These are phyloP conservation scores for Harmothoe impar DNA, from an alignment of 2,888 invertebrate genomes.

Conservation along the genomic window DNA sequence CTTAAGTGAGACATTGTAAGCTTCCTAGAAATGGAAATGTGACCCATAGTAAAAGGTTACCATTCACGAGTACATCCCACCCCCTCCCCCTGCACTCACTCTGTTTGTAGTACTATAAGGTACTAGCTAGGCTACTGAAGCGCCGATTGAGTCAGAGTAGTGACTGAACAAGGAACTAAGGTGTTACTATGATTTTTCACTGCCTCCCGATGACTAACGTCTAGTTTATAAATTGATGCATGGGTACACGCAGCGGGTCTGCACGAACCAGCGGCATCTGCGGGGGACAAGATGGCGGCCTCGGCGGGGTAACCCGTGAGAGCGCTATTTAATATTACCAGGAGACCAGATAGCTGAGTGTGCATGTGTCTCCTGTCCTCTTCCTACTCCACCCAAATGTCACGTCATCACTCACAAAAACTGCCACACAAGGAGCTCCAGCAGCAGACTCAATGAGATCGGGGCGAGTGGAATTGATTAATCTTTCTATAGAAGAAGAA, in stretches of 20 bases:
- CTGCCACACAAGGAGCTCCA: neutral
- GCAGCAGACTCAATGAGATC: neutral
- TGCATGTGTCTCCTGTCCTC: neutral
- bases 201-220: no score
- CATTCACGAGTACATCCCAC: no score
- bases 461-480: neutral
- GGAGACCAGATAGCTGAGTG: neutral
- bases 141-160: no score
- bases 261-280: neutral
- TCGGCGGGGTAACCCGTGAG: neutral
- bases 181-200: no score
- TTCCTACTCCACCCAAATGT: neutral
- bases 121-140: no score
- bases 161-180: no score
- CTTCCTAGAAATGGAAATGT: neutral
- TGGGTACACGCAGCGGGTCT: neutral
- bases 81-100: no score
- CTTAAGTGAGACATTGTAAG: neutral
- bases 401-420: slow-evolving; percentile 1
- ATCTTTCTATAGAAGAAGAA: slow-evolving; percentile 29
- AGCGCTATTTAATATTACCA: slow-evolving; percentile 26
- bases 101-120: no score
- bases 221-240: no score
- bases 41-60: slow-evolving; percentile 29
- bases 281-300: neutral